Percentiles rank a stretch among this genome's conserved stretches.
These are phyloP conservation scores for Maccullochella peelii DNA, from an alignment of 2,113 vertebrate species.

Conservation along the genomic window DNA sequence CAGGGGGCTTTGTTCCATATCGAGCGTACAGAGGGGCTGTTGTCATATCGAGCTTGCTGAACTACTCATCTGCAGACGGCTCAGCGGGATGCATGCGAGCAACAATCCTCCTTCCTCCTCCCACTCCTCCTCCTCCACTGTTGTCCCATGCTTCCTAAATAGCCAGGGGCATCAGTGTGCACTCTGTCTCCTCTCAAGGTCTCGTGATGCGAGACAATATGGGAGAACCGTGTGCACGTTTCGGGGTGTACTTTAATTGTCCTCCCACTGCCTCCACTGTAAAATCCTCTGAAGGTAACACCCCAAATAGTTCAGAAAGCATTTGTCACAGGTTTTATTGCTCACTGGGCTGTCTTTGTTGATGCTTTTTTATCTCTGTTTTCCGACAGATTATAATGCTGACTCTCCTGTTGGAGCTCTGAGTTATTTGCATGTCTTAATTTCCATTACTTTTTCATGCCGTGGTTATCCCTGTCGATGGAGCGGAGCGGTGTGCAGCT, in stretches of 20 bases:
- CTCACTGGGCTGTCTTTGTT: neutral
- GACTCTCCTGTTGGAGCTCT: slow-evolving; percentile 46
- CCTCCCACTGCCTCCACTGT: slow-evolving; percentile 28
- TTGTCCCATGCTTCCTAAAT: slow-evolving; percentile 26
- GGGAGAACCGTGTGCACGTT: neutral
- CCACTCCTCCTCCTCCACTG: neutral
- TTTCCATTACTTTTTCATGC: slow-evolving; percentile 70
- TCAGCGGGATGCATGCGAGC: slow-evolving; percentile 13
- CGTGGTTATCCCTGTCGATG: slow-evolving; percentile 4
- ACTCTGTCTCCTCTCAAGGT: slow-evolving; percentile 44
- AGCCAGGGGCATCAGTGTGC: slow-evolving; percentile 38
- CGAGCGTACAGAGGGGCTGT: slow-evolving; percentile 11
- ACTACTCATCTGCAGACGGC: slow-evolving; percentile 44
- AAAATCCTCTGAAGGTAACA: slow-evolving; percentile 11
- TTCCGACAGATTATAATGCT: slow-evolving; percentile 3
- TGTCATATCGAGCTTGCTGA: slow-evolving; percentile 56
- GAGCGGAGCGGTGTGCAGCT: slow-evolving; percentile 15
- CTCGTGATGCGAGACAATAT: slow-evolving; percentile 42
- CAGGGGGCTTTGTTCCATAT: slow-evolving; percentile 25
- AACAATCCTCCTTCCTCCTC: slow-evolving; percentile 16
- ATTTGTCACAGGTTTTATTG: slow-evolving; percentile 28
- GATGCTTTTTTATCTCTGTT: neutral
- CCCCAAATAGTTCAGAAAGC: slow-evolving; percentile 41
- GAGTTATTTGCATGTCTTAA: slow-evolving; percentile 67
- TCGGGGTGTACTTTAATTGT: slow-evolving; percentile 23